A percentile compares a stretch with the other conserved stretches of the same genome.
Evolutionary conservation across 2,113 vertebrate genomes (phyloP).

Genomic region (Psephotus haematonotus): DNA sequence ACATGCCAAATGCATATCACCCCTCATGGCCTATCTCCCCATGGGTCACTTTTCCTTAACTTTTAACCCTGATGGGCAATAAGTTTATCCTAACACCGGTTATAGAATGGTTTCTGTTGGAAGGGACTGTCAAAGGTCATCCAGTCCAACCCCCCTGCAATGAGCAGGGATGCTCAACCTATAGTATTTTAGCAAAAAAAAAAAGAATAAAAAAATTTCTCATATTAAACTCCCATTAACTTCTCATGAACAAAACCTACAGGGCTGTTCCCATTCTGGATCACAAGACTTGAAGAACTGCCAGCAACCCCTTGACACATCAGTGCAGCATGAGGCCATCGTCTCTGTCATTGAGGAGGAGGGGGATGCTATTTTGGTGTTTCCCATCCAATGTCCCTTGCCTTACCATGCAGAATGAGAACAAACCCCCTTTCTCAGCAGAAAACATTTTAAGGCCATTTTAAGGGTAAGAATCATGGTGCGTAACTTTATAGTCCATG

Average conservation of each 20-base stretch:
- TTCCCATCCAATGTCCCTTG: not conserved
- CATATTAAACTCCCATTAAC: not conserved
- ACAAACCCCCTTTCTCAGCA: not conserved
- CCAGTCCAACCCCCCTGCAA: too few species aligned
- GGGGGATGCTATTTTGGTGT: not conserved
- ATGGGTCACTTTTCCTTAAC: not conserved
- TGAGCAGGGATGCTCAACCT: not conserved
- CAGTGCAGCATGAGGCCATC: not conserved
- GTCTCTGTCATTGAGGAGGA: not conserved
- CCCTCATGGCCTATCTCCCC: not conserved
- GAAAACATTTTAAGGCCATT: not conserved
- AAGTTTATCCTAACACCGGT: not conserved
- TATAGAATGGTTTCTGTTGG: not conserved
- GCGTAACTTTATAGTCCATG: not conserved
- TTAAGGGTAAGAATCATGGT: not conserved
- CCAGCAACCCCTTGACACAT: fast-evolving
- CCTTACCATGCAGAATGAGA: not conserved
- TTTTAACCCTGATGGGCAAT: not conserved
- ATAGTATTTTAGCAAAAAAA: not conserved
- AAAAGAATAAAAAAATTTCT: not conserved
- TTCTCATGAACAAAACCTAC: not conserved
- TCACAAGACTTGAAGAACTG: not conserved
- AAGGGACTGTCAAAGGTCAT: too few species aligned
- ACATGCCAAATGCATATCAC: fast-evolving
- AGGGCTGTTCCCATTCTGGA: not conserved